These are phyloP conservation scores for Drosophila carrolli DNA, from an alignment of 1,140 invertebrate species.

Conservation along the genomic window DNA sequence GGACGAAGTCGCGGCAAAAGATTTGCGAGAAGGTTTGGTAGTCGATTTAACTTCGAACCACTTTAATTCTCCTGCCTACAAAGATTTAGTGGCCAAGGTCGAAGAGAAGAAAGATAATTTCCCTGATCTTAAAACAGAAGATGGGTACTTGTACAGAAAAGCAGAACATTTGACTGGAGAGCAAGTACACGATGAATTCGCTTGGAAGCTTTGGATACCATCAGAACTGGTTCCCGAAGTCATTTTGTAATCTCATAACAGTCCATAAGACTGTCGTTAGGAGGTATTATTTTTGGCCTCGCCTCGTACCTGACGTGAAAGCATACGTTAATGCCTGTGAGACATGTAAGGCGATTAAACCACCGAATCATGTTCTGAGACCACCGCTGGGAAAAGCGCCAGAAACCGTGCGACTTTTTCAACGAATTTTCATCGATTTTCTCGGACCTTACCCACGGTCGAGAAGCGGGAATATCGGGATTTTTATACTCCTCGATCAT, in stretches of 20 bases:
- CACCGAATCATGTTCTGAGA: background rate
- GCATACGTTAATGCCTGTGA: background rate
- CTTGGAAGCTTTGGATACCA: background rate
- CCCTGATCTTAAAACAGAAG: background rate
- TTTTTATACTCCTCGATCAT: slow-evolving; percentile 1
- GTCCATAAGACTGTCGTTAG: background rate
- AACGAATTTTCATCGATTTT: background rate
- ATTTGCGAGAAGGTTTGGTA: background rate
- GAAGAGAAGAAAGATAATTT: background rate
- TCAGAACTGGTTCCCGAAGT: background rate
- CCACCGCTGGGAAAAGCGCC: background rate
- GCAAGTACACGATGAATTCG: background rate
- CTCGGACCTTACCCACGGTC: background rate
- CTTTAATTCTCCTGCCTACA: background rate
- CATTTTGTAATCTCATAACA: background rate
- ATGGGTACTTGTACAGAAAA: background rate
- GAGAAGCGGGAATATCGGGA: background rate
- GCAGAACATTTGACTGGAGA: background rate
- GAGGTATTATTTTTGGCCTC: background rate
- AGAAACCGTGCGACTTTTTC: background rate
- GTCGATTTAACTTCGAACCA: background rate
- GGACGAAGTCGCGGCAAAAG: background rate
- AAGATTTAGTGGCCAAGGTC: background rate
- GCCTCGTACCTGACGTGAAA: background rate
- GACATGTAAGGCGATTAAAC: background rate